phyloP scores from a whole-genome alignment of 1,140 invertebrate species.

The Mizuhopecten yessoensis region DNA sequence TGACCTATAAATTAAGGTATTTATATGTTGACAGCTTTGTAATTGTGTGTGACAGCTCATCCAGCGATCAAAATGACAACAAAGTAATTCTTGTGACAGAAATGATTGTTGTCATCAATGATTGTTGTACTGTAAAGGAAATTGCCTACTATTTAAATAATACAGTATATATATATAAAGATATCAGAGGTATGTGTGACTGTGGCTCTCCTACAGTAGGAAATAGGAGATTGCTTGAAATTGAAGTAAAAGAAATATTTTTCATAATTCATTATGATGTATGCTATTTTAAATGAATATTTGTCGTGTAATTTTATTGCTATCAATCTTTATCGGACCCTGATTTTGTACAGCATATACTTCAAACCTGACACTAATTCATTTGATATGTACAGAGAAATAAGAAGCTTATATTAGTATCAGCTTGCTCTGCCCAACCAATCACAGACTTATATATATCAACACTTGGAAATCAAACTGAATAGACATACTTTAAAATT shows the following conservation, averaged over 20 bases:
- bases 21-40: not conserved
- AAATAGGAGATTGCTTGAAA: not conserved
- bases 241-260: not conserved
- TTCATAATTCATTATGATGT: not conserved
- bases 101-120: not conserved
- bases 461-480: too few species aligned
- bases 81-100: not conserved
- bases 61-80: not conserved
- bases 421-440: too few species aligned
- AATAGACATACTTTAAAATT: too few species aligned
- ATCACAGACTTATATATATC: too few species aligned
- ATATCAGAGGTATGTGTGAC: not conserved
- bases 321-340: too few species aligned
- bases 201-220: not conserved
- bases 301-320: not conserved
- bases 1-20: not conserved
- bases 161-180: not conserved
- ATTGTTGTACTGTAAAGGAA: constrained; percentile 38
- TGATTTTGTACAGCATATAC: too few species aligned
- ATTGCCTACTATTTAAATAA: not conserved
- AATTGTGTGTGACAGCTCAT: not conserved
- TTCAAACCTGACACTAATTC: too few species aligned
- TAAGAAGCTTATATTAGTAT: too few species aligned
- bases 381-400: too few species aligned
- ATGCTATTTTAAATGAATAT: not conserved